phyloP scores from a whole-genome alignment of 2,797 vertebrate species.

The Babyrousa celebensis region DNA sequence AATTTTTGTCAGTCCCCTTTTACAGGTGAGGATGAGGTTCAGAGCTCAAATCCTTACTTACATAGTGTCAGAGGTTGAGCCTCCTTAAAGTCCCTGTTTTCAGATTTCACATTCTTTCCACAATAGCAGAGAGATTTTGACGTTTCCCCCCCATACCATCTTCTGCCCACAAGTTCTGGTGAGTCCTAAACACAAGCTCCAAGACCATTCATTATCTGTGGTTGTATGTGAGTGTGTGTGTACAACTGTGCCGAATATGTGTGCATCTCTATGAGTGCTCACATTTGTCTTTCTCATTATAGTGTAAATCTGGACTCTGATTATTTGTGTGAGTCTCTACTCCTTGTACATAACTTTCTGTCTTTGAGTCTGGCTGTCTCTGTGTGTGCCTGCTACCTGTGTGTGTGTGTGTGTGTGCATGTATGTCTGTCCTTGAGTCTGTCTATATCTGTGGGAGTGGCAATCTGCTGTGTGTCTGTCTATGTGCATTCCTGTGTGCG shows the following conservation, averaged over 20 bases:
- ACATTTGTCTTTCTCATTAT: background rate
- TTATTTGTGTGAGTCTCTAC: background rate
- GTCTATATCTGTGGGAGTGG: background rate
- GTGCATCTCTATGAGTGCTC: background rate
- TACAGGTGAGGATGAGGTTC: constrained; percentile 14
- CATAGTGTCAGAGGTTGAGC: background rate
- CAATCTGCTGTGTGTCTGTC: background rate
- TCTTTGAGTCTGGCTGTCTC: background rate
- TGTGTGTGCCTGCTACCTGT: background rate
- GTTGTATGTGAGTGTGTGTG: background rate
- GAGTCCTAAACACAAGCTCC: background rate
- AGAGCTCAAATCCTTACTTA: background rate
- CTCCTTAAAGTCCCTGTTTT: background rate
- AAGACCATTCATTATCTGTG: background rate
- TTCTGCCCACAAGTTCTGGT: background rate
- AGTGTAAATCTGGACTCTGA: background rate
- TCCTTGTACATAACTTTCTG: background rate
- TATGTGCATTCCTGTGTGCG: background rate
- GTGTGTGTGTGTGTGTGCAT: background rate
- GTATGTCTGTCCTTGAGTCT: background rate
- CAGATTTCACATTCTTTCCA: background rate
- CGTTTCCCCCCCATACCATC: background rate
- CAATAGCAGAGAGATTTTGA: background rate
- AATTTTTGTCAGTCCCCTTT: constrained; percentile 21
- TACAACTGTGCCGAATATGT: no score